Conservation (phyloP, 1,140 invertebrate genomes). For the Notospermus geniculatus region DNA sequence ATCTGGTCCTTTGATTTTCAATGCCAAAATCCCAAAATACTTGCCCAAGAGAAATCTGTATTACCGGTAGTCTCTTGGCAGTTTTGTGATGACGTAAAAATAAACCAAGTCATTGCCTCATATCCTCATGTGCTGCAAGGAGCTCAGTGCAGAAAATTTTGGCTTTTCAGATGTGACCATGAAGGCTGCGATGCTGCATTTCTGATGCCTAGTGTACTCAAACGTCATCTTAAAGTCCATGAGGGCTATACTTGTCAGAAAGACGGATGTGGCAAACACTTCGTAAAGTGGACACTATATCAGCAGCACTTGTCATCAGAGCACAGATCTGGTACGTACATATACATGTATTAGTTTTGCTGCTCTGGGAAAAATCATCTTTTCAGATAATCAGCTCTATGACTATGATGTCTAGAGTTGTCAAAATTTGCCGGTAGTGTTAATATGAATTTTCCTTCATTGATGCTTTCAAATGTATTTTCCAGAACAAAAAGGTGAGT, state of each 20-base stretch:
- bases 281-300: conserved; percentile 28
- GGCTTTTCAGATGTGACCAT: conserved; percentile 19
- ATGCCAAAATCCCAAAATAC: no score
- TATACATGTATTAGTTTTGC: no score
- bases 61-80: no score
- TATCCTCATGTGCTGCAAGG: no score
- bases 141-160: no score
- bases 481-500: conserved; percentile 23
- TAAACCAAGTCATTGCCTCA: no score
- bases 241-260: conserved; percentile 23
- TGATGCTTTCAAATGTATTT: neutral
- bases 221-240: conserved; percentile 27
- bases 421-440: neutral
- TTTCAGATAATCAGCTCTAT: neutral
- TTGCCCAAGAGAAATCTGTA: no score
- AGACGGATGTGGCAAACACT: conserved; percentile 15
- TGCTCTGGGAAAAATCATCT: neutral
- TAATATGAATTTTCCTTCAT: neutral
- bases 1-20: no score
- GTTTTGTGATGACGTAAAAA: no score
- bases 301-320: conserved; percentile 21
- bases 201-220: conserved; percentile 18
- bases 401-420: neutral
- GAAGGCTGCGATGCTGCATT: conserved; percentile 26
- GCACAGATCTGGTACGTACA: conserved; percentile 15